Base-by-base conservation (phyloP, 1,140 invertebrate genomes). In the Diachasmimorpha longicaudata region DNA sequence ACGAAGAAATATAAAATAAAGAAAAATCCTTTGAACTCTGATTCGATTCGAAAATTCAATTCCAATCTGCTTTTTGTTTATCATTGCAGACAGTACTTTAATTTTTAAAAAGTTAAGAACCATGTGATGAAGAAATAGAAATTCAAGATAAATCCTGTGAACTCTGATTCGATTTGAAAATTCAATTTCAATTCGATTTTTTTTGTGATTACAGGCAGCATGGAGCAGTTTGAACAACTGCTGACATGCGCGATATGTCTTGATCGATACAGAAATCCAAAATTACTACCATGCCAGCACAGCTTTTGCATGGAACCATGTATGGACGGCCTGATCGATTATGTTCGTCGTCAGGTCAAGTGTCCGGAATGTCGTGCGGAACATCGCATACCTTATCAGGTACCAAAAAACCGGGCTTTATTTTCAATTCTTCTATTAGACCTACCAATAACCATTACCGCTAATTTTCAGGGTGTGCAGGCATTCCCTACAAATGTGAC, bases 291-390 rank as follows among this genome's bases (percentile, higher is more conserved):
- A 94, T 99, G 98, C 88, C 98, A 99, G 91, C 98, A 99, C 92
- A 99, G 98, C 78, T 99, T 99, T 90, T 99, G 98, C 88, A 96
- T 98, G 94, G 96, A 98, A 83, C 98, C 97, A 39, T 99, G 97
- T 89, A 96, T 99, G 93, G 97, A 99, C 89, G 97, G 96, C 72
- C 92, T 98, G 48, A 96, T 97, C 80, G 97, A 99, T 90, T 98
- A 98, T 86, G 96, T 98, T 66, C 91, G 96, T 80, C 91, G 95
- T 90, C 96, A 97, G 92, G 96, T 99, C 52, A 98, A 99, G 92
- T 99, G 98, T 92, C 98, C 98, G 83, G 98, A 99, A 93, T 99
- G 98, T 86, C 92, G 98, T 73, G 96, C 97, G 68, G 98, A 99
- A 90, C 97, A 99, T 90, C 92, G 96, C 75, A 97, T 99, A 83